Conservation (phyloP, 2,888 invertebrate genomes). For the Drosophila paramelanica region DNA sequence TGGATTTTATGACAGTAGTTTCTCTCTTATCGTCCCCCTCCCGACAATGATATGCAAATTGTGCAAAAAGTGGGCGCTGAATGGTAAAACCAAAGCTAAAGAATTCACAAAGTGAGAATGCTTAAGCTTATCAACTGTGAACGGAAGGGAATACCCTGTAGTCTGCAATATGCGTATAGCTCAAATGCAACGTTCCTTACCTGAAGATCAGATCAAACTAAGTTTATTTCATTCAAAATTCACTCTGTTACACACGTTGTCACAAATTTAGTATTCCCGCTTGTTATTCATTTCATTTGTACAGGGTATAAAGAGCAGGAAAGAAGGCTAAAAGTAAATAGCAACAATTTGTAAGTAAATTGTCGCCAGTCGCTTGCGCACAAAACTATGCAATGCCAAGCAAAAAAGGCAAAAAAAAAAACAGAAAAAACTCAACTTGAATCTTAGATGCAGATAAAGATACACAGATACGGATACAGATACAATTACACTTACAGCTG, state of each 20-base stretch:
- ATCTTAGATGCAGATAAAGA: slow-evolving; percentile 35
- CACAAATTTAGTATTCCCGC: not conserved
- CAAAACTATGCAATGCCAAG: slow-evolving; percentile 41
- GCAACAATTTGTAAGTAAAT: slow-evolving; percentile 66
- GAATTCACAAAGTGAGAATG: slow-evolving; percentile 5
- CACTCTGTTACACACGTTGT: not conserved
- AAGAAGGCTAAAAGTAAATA: slow-evolving; percentile 50
- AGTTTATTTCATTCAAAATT: no score
- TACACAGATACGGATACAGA: slow-evolving; percentile 27
- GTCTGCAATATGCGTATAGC: no score
- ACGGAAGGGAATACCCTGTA: not conserved
- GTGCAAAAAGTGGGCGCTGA: slow-evolving; percentile 41
- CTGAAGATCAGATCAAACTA: no score
- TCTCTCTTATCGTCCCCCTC: slow-evolving; percentile 11
- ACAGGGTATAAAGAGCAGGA: slow-evolving; percentile 21
- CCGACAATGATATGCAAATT: slow-evolving; percentile 72
- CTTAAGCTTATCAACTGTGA: not conserved
- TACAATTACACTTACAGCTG: slow-evolving; percentile 19
- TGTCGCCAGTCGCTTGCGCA: slow-evolving; percentile 34
- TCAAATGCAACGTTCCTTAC: no score
- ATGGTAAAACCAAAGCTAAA: slow-evolving; percentile 24
- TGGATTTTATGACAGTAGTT: slow-evolving; percentile 37
- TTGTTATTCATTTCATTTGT: fast-evolving
- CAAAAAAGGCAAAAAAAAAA: slow-evolving; percentile 29
- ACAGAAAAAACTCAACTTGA: slow-evolving; percentile 43